phyloP scores from a whole-genome alignment of 2,888 invertebrate species.

The Ochropleura plecta region DNA sequence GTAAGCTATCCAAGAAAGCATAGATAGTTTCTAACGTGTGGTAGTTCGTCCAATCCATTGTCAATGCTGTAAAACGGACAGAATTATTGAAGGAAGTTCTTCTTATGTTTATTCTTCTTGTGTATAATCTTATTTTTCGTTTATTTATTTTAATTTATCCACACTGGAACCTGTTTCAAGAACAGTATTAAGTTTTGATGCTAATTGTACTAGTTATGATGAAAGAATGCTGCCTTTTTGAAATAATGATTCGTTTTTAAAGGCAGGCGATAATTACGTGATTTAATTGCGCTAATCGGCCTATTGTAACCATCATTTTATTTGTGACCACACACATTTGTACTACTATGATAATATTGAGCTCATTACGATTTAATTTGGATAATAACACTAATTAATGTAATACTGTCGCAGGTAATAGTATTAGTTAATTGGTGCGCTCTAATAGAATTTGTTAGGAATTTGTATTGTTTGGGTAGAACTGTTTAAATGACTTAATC shows the following conservation, averaged over 20 bases:
- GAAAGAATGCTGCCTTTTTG: not conserved
- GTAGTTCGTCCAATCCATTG: conserved; percentile 85
- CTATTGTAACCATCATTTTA: conserved; percentile 18
- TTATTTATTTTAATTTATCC: not conserved
- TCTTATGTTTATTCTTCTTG: not conserved
- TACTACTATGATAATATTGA: conserved; percentile 1
- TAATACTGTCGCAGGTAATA: conserved; percentile 2
- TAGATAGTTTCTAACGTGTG: conserved; percentile 83
- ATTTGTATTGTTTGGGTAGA: conserved; percentile 1
- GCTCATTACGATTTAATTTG: conserved; percentile 46
- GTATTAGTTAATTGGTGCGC: conserved; percentile 19
- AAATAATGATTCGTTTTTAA: conserved; percentile 18
- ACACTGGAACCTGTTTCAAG: not conserved
- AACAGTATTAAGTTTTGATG: not conserved
- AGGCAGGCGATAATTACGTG: conserved; percentile 42
- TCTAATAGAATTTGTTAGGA: not conserved
- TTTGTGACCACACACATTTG: conserved; percentile 26
- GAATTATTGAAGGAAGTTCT: not conserved
- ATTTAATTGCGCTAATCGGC: conserved; percentile 37
- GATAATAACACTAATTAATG: conserved; percentile 40
- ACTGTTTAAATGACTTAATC: not conserved
- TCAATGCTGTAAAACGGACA: conserved; percentile 14
- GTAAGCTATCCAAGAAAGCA: conserved; percentile 80
- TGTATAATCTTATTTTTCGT: not conserved
- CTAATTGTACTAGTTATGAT: not conserved